These are phyloP conservation scores for Acanthurus lineatus DNA, from an alignment of 2,797 vertebrate species.

Conservation along the genomic window DNA sequence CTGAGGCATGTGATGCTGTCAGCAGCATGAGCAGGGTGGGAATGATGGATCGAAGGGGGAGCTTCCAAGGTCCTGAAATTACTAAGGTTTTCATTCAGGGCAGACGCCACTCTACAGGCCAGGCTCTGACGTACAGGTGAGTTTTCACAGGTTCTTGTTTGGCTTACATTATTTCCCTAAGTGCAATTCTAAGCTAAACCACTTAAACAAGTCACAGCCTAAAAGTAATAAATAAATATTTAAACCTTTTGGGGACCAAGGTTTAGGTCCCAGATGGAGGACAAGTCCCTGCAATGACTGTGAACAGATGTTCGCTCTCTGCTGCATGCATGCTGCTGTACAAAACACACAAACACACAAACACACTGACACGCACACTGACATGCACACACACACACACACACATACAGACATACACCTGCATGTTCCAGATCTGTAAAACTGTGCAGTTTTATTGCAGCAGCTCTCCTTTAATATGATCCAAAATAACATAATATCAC, in stretches of 20 bases:
- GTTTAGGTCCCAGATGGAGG: constrained; percentile 7
- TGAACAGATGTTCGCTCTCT: neutral
- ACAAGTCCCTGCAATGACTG: neutral
- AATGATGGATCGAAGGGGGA: constrained; percentile 73
- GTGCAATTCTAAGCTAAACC: neutral
- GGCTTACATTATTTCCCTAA: neutral
- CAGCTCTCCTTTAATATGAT: constrained; percentile 17
- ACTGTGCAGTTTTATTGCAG: constrained; percentile 34
- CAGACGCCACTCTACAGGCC: constrained; percentile 79
- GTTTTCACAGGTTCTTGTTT: neutral
- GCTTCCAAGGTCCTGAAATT: constrained; percentile 76
- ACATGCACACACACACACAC: constrained; percentile 42
- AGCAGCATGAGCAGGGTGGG: constrained; percentile 54
- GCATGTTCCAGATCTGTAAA: constrained; percentile 3
- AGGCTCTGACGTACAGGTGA: constrained; percentile 77
- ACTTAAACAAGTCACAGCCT: neutral
- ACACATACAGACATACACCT: constrained; percentile 22
- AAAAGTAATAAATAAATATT: neutral
- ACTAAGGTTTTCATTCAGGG: constrained; percentile 71
- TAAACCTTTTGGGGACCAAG: constrained; percentile 5
- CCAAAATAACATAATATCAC: constrained; percentile 9
- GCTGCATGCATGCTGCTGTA: no score
- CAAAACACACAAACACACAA: neutral
- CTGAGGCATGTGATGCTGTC: constrained; percentile 69
- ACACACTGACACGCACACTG: constrained; percentile 63